These are phyloP conservation scores for Coreius guichenoti DNA, from an alignment of 2,797 vertebrate genomes.

Conservation along the genomic window DNA sequence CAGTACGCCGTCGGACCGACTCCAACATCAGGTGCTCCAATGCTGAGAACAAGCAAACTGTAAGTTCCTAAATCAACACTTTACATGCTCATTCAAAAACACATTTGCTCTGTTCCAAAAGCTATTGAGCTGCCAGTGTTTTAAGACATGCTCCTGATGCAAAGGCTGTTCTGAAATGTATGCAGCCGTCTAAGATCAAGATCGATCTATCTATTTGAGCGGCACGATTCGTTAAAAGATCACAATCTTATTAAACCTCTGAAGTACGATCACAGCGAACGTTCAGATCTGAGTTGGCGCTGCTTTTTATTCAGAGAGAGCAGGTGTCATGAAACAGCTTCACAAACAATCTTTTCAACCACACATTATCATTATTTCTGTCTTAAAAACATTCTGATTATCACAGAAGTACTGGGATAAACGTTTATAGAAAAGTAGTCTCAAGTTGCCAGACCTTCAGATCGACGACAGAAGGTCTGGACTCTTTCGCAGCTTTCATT, in stretches of 20 bases:
- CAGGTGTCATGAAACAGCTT: not conserved
- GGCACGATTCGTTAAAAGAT: not conserved
- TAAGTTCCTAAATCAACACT: constrained; percentile 64
- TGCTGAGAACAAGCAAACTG: constrained; percentile 72
- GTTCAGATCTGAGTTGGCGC: not conserved
- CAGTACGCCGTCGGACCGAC: constrained; percentile 59
- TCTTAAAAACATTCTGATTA: not conserved
- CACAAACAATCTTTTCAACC: not conserved
- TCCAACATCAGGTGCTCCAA: constrained; percentile 63
- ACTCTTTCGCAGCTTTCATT: no score
- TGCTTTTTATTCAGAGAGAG: not conserved
- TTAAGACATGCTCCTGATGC: not conserved
- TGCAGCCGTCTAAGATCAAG: not conserved
- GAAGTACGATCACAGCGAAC: not conserved
- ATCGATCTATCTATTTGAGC: not conserved
- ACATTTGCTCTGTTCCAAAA: not conserved
- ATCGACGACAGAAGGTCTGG: no score
- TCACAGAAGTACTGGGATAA: not conserved
- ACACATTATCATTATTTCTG: not conserved
- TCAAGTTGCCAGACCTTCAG: no score
- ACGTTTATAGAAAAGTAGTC: not conserved
- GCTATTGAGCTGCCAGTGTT: not conserved
- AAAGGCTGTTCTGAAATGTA: not conserved
- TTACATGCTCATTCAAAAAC: not conserved
- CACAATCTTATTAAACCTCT: not conserved